Base-by-base conservation (phyloP, 2,797 vertebrate species). In the Phylloscopus collybita region DNA sequence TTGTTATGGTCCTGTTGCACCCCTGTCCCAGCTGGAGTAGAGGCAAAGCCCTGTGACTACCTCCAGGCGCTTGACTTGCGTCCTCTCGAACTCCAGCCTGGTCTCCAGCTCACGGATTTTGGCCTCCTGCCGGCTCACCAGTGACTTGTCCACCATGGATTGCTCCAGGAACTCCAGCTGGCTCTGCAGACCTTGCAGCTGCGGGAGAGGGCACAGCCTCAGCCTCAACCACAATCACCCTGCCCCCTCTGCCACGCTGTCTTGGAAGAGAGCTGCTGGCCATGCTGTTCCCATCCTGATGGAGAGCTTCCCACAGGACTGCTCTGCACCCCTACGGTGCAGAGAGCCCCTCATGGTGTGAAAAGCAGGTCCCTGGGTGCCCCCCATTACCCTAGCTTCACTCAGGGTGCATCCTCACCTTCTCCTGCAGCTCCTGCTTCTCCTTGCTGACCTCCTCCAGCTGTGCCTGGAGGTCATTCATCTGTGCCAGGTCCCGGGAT, bases 91-190 rank as follows among this genome's bases (percentile, higher is more conserved):
- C 98, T 99, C 99, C 95, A 99, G 97, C 92, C 99, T 99, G 50
- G 98, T 99, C 97, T 99, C 99, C 95, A 99, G 98, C 96, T 99
- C 99, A 0, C 99, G 99, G 96, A 98, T 99, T 98, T 99, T 99
- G 91, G 99, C 99, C 93, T 99, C 99, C 92, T 99, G 99, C 54
- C 99, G 98, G 97, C 99, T 99, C 94, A 99, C 99, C 6, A 99
- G 97, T 1, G 99, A 99, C 97, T 99, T 99, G 96, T 99, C 99
- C 98, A 99, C 99, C 99, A 99, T 99, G 94, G 99, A 99, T 93
- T 99, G 99, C 94, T 99, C 99, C 87, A 99, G 98, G 97, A 99
- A 99, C 76, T 99, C 99, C 85, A 99, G 97, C 97, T 99, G 99
- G 97, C 99, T 99, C 98, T 99, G 99, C 76, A 99, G 98, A 36